Base-by-base conservation (phyloP, 2,797 vertebrate genomes). In the Sebastes steindachneri region DNA sequence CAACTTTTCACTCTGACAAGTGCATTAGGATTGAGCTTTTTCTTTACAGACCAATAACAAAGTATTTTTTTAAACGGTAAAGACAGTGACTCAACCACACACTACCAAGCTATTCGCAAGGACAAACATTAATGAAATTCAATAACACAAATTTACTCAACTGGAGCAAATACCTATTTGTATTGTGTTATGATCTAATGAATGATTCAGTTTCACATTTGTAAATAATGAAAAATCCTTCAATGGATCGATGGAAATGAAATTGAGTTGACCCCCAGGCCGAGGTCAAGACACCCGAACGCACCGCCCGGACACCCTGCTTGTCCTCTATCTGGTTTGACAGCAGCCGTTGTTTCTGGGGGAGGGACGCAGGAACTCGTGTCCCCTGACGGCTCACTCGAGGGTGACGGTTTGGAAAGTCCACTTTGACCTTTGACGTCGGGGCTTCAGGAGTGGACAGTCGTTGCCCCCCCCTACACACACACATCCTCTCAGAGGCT, bases 401-500 rank as follows among this genome's bases (percentile, higher is more conserved):
- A 89, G 86, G 82, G 81, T 77, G 89, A 89, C 80, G 71, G 91
- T 91, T 92, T 89, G 82, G 85, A 93, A 92, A 88, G 85, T 85
- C 79, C 82, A 82, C 76, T 88, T 82, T 94, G 92, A 93, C 93
- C 92, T 72, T 75, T 91, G 83, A 90, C 41, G 37, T 82, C 29
- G 21, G 53, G 41, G 64, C 72, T 76, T 58, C 67, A 73, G 80
- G 79, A 87, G 78, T 33, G 68, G 80, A 82, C 69, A 29, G 70
- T 66, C 67, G 10, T 2, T 8, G n/a, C 35, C 26, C 69, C 7
- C 55, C 77, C 67, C 12, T 37, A 37, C 59, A 41, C 23, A 29
- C 51, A 53, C 26, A 1, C 53, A 4, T 68, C 58, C 31, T 75
- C 77, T 75, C 64, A 28, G 68, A 86, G 68, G 63, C 41, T 76